phyloP scores from a whole-genome alignment of 2,797 vertebrate genomes.

The Manis javanica region DNA sequence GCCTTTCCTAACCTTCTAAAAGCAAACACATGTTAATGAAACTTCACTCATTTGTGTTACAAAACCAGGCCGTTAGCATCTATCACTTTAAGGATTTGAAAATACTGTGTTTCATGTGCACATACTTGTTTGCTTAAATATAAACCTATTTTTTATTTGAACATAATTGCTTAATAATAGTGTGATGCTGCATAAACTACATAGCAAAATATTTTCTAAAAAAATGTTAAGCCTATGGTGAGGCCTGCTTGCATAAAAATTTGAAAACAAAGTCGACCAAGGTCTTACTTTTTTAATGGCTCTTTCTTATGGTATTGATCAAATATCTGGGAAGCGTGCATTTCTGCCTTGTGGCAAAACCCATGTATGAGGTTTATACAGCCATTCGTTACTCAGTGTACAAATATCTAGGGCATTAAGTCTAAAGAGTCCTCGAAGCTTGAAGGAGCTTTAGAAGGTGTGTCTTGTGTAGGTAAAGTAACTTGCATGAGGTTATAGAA shows the following conservation, averaged over 20 bases:
- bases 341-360: constrained; percentile 7
- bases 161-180: background rate
- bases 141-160: background rate
- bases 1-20: constrained; percentile 4
- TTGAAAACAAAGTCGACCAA: background rate
- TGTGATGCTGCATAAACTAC: background rate
- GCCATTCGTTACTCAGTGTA: background rate
- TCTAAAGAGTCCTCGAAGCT: background rate
- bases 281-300: background rate
- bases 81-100: background rate
- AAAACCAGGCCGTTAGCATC: background rate
- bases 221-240: background rate
- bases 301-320: background rate
- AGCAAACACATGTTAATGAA: background rate
- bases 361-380: background rate
- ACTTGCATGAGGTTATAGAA: background rate
- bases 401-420: background rate
- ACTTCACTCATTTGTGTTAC: background rate
- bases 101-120: background rate
- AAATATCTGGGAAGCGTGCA: background rate
- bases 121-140: constrained; percentile 33
- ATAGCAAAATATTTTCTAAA: constrained; percentile 26
- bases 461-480: background rate
- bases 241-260: background rate
- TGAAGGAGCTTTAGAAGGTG: background rate